Evolutionary conservation across 2,888 invertebrate species (phyloP), one percentile per base, ranked within the genome.

Genomic region (Ennomos erosarius): DNA sequence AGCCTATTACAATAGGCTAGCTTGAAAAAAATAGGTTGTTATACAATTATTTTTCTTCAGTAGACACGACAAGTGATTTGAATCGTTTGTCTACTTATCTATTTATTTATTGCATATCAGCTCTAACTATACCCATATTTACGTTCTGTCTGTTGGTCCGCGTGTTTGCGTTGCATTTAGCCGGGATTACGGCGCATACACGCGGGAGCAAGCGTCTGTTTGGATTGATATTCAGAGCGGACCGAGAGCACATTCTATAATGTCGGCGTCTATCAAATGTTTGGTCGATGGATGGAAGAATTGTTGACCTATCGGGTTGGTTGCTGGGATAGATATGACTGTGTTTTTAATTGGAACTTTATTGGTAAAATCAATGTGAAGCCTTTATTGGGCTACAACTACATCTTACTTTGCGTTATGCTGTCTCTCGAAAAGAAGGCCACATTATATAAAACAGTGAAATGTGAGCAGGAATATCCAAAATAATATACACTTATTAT

Each of bases 161-260:
- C 10, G 11, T 59, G 50, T 51, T 46, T 59, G 55, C 51, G 12
- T 35, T 44, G 39, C 53, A 59, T 44, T 53, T 54, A 54, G 49
- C 59, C 42, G 54, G 54, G 52, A 44, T 52, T 52, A 52, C 54
- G 49, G 45, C 13, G 49, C 52, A 44, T 38, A 48, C 36, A 49
- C 26, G 39, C 40, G 26, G 37, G 50, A 44, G 16, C 46, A 43
- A 36, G 42, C 37, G 38, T 52, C 42, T 59, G 59, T 55, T 55
- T 55, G 59, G 10, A 55, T 55, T 54, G 59, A 59, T 54, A 59
- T 59, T 37, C 54, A 59, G 58, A 35, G 35, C 42, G 59, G 39
- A 9, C 9, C 50, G 55, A 59, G 59, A 42, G 59, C 55, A 39
- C 13, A n/a, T 12, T 34, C 55, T 55, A 59, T 51, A 59, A 35